Conservation (phyloP, 1,140 invertebrate species). For the Pseudobourletiella spinata region DNA sequence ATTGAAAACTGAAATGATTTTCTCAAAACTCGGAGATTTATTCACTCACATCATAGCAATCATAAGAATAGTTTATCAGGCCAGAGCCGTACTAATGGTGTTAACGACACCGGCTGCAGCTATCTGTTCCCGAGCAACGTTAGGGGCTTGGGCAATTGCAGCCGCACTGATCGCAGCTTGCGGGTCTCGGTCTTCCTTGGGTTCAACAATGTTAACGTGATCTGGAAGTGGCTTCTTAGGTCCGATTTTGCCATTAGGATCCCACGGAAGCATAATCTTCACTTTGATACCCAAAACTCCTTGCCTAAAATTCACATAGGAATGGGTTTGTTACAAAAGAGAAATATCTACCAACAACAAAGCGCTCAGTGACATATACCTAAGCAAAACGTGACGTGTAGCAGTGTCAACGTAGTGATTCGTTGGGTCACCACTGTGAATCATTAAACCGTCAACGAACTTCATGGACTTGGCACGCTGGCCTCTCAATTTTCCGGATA, state of each 20-base stretch:
- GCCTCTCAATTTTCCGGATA: slow-evolving; percentile 96
- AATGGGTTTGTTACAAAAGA: too few relatives aligned
- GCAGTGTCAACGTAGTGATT: slow-evolving; percentile 98
- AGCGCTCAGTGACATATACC: slow-evolving; percentile 24
- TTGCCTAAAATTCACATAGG: slow-evolving; percentile 40
- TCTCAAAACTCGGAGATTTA: slow-evolving; percentile 41
- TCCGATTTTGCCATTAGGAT: slow-evolving; percentile 91
- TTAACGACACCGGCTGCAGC: not conserved
- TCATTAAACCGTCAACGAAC: slow-evolving; percentile 99
- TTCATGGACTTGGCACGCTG: slow-evolving; percentile 99
- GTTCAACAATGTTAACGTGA: slow-evolving; percentile 88
- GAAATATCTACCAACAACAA: not conserved
- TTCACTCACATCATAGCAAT: slow-evolving; percentile 47
- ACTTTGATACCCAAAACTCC: slow-evolving; percentile 85
- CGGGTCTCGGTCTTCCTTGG: slow-evolving; percentile 55
- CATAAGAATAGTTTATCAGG: slow-evolving; percentile 41
- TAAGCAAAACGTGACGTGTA: slow-evolving; percentile 90
- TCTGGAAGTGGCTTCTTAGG: slow-evolving; percentile 96
- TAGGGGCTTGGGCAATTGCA: slow-evolving; percentile 96
- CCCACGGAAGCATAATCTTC: slow-evolving; percentile 99
- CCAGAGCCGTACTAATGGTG: not conserved
- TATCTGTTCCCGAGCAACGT: not conserved
- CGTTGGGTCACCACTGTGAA: slow-evolving; percentile 97
- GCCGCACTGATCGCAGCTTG: slow-evolving; percentile 40
- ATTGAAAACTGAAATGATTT: too few relatives aligned